Evolutionary conservation across 2,888 invertebrate species (phyloP).

Genomic region (Micoletzkya japonica): DNA sequence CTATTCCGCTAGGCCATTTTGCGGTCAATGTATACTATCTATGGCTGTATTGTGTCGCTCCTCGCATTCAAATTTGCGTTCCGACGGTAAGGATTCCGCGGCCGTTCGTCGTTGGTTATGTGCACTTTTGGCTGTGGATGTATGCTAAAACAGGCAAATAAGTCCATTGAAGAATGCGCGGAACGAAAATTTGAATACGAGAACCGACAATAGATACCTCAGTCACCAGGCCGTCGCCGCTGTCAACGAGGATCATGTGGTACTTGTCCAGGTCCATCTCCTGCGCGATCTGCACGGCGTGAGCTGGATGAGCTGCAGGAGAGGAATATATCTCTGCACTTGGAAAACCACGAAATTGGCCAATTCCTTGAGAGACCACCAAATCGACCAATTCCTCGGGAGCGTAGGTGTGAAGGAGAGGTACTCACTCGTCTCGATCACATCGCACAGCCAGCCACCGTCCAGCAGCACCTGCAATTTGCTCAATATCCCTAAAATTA

Average conservation of each 20-base stretch:
- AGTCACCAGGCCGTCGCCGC: conserved; percentile 68
- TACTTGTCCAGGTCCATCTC: conserved; percentile 76
- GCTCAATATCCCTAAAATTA: too few species aligned
- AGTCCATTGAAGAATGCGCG: too few species aligned
- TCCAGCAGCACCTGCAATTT: conserved; percentile 31
- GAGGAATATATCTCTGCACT: background rate
- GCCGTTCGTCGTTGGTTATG: too few species aligned
- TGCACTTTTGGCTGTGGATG: too few species aligned
- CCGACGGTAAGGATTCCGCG: too few species aligned
- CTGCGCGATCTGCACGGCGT: conserved; percentile 76
- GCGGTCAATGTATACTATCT: too few species aligned
- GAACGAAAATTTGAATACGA: too few species aligned
- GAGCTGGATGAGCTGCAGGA: conserved; percentile 70
- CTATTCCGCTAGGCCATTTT: too few species aligned
- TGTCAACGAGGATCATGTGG: conserved; percentile 76
- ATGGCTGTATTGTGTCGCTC: too few species aligned
- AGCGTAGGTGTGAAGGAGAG: background rate
- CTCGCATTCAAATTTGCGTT: too few species aligned
- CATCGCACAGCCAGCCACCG: conserved; percentile 32
- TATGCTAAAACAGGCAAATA: too few species aligned
- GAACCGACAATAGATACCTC: conserved; percentile 62
- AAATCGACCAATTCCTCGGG: too few species aligned
- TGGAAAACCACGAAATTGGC: background rate
- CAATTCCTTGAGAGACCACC: background rate
- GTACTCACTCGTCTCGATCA: conserved; percentile 36